Evolutionary conservation across 2,797 vertebrate species (phyloP).

Genomic region (Monodelphis domestica): DNA sequence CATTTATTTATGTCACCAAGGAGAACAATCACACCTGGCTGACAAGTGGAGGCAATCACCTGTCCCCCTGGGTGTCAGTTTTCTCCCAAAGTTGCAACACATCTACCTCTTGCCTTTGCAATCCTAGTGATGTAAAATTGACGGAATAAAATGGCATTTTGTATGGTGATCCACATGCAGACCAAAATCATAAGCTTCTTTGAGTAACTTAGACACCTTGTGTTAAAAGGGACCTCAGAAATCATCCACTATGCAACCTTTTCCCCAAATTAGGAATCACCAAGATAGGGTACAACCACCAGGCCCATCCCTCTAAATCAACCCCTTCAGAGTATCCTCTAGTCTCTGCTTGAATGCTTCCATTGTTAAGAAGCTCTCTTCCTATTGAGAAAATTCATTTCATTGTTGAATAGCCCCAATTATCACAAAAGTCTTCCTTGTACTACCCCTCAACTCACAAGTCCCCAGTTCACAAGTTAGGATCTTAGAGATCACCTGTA

Average conservation of each 20-base stretch:
- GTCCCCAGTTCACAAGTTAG: neutral
- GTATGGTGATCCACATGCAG: neutral
- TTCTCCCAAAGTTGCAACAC: neutral
- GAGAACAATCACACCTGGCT: neutral
- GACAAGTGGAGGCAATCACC: neutral
- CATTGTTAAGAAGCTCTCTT: neutral
- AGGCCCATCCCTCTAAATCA: neutral
- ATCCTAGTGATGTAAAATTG: neutral
- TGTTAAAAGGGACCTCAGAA: neutral
- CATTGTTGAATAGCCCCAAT: neutral
- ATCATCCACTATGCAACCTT: neutral
- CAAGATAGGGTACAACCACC: neutral
- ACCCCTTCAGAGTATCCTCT: neutral
- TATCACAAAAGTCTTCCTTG: neutral
- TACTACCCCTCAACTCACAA: neutral
- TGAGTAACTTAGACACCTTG: neutral
- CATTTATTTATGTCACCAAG: neutral
- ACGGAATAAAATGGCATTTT: neutral
- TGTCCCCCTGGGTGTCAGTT: neutral
- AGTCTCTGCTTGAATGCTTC: neutral
- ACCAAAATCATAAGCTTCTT: neutral
- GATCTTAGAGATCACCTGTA: neutral
- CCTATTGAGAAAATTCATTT: neutral
- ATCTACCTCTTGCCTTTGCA: neutral
- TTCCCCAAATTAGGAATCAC: neutral